Evolutionary conservation across 2,113 vertebrate genomes (phyloP), one percentile per base, ranked within the genome.

Genomic region (Sander lucioperca): DNA sequence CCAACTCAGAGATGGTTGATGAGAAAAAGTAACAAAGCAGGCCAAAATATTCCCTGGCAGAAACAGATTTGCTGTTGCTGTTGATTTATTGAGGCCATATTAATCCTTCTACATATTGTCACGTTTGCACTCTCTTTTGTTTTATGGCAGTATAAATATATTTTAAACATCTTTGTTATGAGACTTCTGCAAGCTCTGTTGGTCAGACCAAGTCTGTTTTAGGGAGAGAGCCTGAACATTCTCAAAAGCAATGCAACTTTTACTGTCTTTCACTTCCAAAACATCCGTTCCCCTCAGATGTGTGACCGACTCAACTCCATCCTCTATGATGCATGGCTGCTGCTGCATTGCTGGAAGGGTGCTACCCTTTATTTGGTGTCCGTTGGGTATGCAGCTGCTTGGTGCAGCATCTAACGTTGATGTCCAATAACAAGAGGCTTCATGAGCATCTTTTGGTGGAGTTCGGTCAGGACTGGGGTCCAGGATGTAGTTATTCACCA

Each of bases 401-500:
- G 85, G 70, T 47, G 65, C 69, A 27, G 63, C 23, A 14, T 86
- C 84, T 45, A 75, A 25, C 47, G 47, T 70, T 48, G 89, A 30
- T 47, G 66, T 77, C 90, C 90, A 89, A 1, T 63, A 64, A 25
- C 72, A 69, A 50, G 78, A 80, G 9, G 30, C 16, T 79, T 90
- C 63, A 48, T 43, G 90, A 89, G 56, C 7, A 33, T 33, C 25
- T 16, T 73, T 69, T 27, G 74, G 56, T n/a, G 70, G 57, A 8
- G 72, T 67, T 4, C 91, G 93, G 0, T 95, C 92, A 80, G 89
- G 70, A 83, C 91, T 93, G 0, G 90, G 5, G 36, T 96, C 90
- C 0, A 95, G 51, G 0, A 92, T 79, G 3, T 95, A 96, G 72
- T 93, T 95, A 0, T 96, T 96, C 76, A 96, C 88, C 6, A 94